Conservation (phyloP, 2,113 vertebrate genomes). For the Stegastes partitus region DNA sequence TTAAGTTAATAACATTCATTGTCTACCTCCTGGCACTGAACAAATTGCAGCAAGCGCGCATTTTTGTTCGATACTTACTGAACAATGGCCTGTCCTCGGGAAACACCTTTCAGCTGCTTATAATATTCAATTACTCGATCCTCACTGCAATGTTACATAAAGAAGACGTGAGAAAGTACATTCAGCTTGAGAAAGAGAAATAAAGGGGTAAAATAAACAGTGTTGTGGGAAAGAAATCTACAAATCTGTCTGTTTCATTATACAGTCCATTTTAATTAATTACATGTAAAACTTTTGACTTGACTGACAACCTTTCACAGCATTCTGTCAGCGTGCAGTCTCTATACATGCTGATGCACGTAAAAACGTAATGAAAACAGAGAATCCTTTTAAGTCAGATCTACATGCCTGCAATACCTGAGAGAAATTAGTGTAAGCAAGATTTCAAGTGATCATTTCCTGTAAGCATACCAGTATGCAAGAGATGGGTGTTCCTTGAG, state of each 20-base stretch:
- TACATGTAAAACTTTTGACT: background rate
- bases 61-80: constrained; percentile 88
- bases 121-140: constrained; percentile 97
- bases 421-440: background rate
- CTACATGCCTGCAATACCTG: background rate
- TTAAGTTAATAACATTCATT: constrained; percentile 31
- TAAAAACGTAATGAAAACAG: background rate
- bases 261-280: background rate
- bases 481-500: constrained; percentile 98
- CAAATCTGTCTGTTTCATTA: background rate
- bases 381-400: too few relatives aligned
- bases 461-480: constrained; percentile 91
- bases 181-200: background rate
- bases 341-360: background rate
- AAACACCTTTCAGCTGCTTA: constrained; percentile 95
- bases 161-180: constrained; percentile 1
- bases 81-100: constrained; percentile 96
- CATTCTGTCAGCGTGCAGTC: background rate
- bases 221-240: background rate
- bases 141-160: constrained; percentile 87
- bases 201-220: background rate
- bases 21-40: constrained; percentile 27
- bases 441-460: background rate
- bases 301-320: background rate
- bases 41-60: constrained; percentile 5